Conservation (phyloP, 2,797 vertebrate species). For the Tokudaia tokunoshimensis region DNA sequence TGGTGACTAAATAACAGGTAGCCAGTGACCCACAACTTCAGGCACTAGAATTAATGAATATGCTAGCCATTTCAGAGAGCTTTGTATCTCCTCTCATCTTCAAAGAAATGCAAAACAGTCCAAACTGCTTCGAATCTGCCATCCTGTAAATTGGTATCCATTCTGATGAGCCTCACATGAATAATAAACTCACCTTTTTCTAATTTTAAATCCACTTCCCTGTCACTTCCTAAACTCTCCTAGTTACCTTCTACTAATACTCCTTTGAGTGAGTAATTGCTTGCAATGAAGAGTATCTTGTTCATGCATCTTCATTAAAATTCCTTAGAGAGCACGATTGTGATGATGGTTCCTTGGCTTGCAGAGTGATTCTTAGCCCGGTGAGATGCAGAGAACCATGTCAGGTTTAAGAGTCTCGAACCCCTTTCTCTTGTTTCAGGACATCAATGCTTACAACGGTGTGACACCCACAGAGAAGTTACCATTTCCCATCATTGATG, state of each 20-base stretch:
- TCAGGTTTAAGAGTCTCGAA: conserved; percentile 34
- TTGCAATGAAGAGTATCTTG: background rate
- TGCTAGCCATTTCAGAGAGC: background rate
- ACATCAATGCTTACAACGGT: conserved; percentile 92
- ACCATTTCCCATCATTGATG: conserved; percentile 98
- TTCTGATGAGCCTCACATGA: background rate
- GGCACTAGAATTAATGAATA: background rate
- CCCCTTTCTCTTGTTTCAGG: conserved; percentile 87
- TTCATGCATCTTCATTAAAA: background rate
- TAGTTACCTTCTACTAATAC: background rate
- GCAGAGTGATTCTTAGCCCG: background rate
- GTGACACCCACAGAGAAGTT: conserved; percentile 86
- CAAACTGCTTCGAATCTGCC: background rate
- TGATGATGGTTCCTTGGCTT: background rate
- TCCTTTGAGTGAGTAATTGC: background rate
- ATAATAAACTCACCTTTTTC: background rate
- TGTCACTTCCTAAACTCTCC: background rate
- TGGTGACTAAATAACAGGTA: background rate
- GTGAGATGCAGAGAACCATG: background rate
- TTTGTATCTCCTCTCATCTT: background rate
- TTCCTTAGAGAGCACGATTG: background rate
- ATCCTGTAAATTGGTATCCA: background rate
- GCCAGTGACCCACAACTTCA: background rate
- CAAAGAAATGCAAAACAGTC: background rate
- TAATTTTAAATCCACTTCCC: background rate